A percentile compares a stretch with the other conserved stretches of the same genome.
Conservation (phyloP, 2,113 vertebrate genomes). For the Triplophysa dalaica region DNA sequence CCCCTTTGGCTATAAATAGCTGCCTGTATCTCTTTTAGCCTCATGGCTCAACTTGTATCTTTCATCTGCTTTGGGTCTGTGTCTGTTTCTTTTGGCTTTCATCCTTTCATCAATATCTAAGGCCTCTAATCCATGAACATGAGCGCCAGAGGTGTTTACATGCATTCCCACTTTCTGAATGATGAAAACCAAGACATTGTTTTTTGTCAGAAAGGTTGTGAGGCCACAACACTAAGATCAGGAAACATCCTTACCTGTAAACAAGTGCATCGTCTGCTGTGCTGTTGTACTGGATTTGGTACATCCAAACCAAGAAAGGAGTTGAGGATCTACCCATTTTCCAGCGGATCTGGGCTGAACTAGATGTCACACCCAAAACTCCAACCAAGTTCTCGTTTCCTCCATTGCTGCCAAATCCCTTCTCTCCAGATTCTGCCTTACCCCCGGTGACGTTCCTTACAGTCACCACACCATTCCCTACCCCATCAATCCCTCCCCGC, state of each 20-base stretch:
- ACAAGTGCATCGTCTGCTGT: conserved; percentile 73
- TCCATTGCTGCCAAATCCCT: conserved; percentile 40
- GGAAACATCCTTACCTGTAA: conserved; percentile 71
- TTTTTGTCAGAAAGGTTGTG: background rate
- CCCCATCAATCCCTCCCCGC: conserved; percentile 46
- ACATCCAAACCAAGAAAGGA: conserved; percentile 78
- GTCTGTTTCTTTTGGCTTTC: conserved; percentile 19
- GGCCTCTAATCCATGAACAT: conserved; percentile 25
- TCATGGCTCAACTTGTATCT: conserved; percentile 10
- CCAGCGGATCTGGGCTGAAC: conserved; percentile 86
- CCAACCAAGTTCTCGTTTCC: conserved; percentile 69
- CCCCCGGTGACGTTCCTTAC: conserved; percentile 58
- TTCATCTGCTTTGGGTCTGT: conserved; percentile 7
- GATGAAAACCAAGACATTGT: background rate
- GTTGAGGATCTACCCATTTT: conserved; percentile 71
- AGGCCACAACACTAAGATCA: background rate
- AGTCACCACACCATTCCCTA: conserved; percentile 60
- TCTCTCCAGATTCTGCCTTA: conserved; percentile 49
- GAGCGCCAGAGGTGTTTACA: background rate
- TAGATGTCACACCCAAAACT: conserved; percentile 82
- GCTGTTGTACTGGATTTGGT: conserved; percentile 81
- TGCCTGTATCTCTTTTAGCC: conserved; percentile 32
- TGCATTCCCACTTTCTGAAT: background rate
- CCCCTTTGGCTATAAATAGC: conserved; percentile 30
- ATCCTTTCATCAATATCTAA: conserved; percentile 21